phyloP scores from a whole-genome alignment of 2,888 invertebrate genomes.

The Nezara viridula region DNA sequence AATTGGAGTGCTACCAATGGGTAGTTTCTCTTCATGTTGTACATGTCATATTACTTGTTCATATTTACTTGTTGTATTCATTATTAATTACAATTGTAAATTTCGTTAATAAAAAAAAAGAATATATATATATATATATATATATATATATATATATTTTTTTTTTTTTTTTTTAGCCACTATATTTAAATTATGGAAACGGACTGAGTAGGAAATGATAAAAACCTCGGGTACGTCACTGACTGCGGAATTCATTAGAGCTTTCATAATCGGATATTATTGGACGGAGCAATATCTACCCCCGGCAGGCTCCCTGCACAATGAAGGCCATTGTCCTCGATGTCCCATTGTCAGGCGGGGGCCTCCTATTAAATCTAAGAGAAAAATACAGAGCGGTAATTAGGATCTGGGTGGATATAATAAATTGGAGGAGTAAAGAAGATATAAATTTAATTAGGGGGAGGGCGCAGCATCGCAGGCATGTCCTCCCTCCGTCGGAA shows the following conservation, averaged over 20 bases:
- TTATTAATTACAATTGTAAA: too few relatives aligned
- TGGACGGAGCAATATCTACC: slow-evolving; percentile 26
- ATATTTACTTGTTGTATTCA: too few relatives aligned
- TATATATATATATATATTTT: too few relatives aligned
- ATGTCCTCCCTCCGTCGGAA: neutral
- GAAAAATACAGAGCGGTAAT: slow-evolving; percentile 8
- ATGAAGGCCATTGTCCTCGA: neutral
- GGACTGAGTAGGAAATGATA: neutral
- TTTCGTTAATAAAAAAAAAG: too few relatives aligned
- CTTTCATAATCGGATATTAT: slow-evolving; percentile 40
- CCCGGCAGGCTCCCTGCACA: neutral
- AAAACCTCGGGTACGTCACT: neutral
- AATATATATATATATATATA: too few relatives aligned
- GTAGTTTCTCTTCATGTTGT: too few relatives aligned
- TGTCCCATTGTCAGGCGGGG: neutral
- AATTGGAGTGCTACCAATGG: too few relatives aligned
- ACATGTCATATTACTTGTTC: too few relatives aligned
- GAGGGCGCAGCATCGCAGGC: neutral
- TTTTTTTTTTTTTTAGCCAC: too few relatives aligned
- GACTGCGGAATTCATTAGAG: slow-evolving; percentile 29
- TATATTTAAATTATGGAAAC: neutral
- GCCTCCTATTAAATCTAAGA: slow-evolving; percentile 13
- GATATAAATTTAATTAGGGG: slow-evolving; percentile 49
- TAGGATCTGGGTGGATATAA: neutral
- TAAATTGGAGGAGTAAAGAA: neutral